These are phyloP conservation scores for Diadophis punctatus DNA, from an alignment of 2,113 vertebrate genomes.

Conservation along the genomic window DNA sequence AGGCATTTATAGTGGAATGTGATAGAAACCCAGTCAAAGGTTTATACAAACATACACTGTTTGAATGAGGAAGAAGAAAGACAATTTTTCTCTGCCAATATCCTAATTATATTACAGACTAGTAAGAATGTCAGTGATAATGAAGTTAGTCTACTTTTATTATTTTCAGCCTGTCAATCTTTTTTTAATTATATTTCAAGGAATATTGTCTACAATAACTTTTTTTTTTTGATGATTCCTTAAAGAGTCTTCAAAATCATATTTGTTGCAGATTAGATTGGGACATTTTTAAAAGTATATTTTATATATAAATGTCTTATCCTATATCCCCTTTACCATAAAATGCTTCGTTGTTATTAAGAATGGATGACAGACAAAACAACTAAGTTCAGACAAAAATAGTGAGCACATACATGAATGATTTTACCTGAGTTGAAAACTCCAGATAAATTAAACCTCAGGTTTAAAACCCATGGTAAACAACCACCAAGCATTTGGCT, in stretches of 20 bases:
- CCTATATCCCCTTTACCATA: neutral
- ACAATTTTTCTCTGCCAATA: neutral
- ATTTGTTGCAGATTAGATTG: neutral
- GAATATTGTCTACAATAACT: neutral
- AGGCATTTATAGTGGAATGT: conserved; percentile 27
- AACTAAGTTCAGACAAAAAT: neutral
- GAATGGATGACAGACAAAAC: neutral
- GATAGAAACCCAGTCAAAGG: conserved; percentile 16
- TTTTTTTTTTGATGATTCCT: neutral
- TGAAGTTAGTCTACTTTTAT: neutral
- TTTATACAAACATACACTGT: conserved; percentile 20
- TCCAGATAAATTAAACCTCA: neutral
- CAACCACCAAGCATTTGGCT: no score
- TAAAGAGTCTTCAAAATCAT: neutral
- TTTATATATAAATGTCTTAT: neutral
- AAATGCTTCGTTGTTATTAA: neutral
- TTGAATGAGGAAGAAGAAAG: neutral
- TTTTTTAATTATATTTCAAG: neutral
- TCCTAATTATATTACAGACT: neutral
- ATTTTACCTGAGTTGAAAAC: neutral
- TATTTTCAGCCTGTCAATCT: neutral
- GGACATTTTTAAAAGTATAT: neutral
- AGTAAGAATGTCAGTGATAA: neutral
- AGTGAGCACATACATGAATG: neutral
- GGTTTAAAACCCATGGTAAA: neutral